Evolutionary conservation across 30 jellyfish, hydroid and myxozoan species (phyloP), one percentile per base, ranked within the genome.

Genomic region (Kudoa iwatai): DNA sequence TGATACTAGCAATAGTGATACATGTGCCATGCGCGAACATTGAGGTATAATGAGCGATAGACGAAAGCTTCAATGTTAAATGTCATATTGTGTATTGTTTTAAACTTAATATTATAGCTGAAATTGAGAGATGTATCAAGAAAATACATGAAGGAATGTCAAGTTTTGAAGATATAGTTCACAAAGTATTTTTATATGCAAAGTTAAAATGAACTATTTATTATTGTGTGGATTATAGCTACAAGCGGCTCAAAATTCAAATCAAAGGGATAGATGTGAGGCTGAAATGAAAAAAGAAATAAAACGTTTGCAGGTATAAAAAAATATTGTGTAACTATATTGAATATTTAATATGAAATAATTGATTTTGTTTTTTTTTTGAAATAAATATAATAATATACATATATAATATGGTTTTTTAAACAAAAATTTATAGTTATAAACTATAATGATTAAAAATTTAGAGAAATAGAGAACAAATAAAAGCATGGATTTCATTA

Each of bases 151-250:
- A 77, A 51, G 94, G 94, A 25, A 82, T 55, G 19, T 87, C 62
- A 50, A 84, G 84, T 6, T 77, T 77, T 43, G 94, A 77, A 34
- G 94, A 77, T 23, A 62, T 77, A 36, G 62, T 87, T 87, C 84
- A 61, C 33, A 77, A 77, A 77, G 84, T 61, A 61, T 30, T 9
- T 30, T 7, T 30, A 30, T 30, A n/a, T 30, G 9, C 38, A 7
- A 30, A n/a, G n/a, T 7, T 30, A 7, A 7, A n/a, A 30, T 30
- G 22, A 36, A 36, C 4, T 15, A 4, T 12, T 36, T 36, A 4
- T 16, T 36, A 16, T 36, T 36, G 18, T 36, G 22, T 19, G 17
- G 34, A 23, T 25, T 31, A 10, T 17, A 61, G 84, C 84, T 77
- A 31, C 94, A 77, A 24, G 48, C 84, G 11, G 94, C 94, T 15